phyloP scores from a whole-genome alignment of 2,113 vertebrate species.

The Uria lomvia region DNA sequence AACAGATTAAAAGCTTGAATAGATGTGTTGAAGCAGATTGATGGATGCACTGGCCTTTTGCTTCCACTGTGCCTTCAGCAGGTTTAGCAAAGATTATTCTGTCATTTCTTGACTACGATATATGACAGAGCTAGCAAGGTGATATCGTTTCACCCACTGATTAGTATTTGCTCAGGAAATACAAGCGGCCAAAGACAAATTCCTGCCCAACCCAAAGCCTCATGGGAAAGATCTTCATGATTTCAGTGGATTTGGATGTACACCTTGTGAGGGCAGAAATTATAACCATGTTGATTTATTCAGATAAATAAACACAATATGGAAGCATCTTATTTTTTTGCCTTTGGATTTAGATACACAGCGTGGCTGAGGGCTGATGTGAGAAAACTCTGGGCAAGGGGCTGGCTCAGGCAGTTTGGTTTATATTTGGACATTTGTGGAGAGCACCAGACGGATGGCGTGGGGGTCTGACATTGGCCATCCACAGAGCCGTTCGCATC shows the following conservation, averaged over 20 bases:
- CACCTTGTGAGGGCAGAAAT: background rate
- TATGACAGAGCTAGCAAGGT: background rate
- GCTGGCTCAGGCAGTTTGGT: background rate
- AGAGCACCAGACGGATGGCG: background rate
- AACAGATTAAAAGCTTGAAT: conserved; percentile 1
- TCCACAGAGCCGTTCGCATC: background rate
- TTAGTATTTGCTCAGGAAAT: conserved; percentile 22
- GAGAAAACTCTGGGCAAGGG: background rate
- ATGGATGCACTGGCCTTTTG: background rate
- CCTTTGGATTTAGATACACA: background rate
- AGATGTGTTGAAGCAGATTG: background rate
- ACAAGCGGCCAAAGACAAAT: background rate
- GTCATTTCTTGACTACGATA: background rate
- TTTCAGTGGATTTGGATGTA: background rate
- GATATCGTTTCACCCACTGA: background rate
- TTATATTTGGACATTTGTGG: background rate
- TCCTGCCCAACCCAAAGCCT: background rate
- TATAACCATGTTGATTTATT: background rate
- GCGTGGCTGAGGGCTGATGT: background rate
- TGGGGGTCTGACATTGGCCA: background rate
- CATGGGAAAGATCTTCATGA: background rate
- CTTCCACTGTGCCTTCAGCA: background rate
- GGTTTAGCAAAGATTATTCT: conserved; percentile 36
- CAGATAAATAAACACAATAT: background rate
- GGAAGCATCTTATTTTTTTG: background rate